Conservation (phyloP, 2,797 vertebrate species). For the Rhabdophis nuchalis region DNA sequence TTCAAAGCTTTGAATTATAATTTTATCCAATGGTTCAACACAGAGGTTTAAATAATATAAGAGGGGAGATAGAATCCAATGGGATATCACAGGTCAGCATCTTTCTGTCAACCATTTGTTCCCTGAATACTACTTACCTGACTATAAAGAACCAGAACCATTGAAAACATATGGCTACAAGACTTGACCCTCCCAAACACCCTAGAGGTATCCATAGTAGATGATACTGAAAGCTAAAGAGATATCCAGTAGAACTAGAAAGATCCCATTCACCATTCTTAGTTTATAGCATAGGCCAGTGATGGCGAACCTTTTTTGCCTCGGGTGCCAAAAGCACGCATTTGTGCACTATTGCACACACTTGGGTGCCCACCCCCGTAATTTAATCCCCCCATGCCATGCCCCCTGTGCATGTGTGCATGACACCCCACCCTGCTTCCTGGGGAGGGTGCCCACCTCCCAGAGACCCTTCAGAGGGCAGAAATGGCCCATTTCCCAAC, state of each 20-base stretch:
- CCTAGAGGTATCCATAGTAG: background rate
- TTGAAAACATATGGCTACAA: background rate
- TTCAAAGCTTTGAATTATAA: background rate
- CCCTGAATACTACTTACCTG: background rate
- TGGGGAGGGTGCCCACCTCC: no score
- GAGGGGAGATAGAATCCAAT: background rate
- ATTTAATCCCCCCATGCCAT: no score
- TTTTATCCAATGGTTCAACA: background rate
- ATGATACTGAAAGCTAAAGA: background rate
- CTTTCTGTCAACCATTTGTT: background rate
- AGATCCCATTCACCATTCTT: background rate
- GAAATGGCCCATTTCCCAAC: no score
- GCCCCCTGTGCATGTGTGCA: no score
- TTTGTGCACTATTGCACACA: no score
- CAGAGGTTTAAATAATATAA: background rate
- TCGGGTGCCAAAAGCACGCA: no score
- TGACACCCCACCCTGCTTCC: no score
- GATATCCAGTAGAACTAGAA: background rate
- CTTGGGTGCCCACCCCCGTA: no score
- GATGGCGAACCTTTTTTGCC: no score
- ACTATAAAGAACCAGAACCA: background rate
- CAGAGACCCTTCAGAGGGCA: no score
- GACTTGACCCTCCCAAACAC: background rate
- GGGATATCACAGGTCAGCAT: background rate
- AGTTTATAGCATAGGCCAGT: background rate